Evolutionary conservation across 2,888 invertebrate species (phyloP).

Genomic region (Hirtodrosophila trivittata): DNA sequence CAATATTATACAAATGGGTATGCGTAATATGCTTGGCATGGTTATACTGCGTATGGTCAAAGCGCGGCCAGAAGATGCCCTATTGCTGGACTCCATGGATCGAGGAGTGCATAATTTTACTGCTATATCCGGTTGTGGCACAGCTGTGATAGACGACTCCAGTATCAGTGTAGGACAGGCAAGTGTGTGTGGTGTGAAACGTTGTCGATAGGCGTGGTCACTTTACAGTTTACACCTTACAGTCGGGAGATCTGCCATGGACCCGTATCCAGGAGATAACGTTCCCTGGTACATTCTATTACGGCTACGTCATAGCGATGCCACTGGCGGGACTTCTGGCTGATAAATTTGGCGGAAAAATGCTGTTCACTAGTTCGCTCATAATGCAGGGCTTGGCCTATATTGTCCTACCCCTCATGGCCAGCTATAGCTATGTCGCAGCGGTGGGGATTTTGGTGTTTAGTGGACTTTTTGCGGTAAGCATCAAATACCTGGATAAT

Average conservation of each 20-base stretch:
- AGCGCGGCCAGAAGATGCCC: conserved; percentile 61
- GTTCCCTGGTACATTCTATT: conserved; percentile 86
- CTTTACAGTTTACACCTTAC: not conserved
- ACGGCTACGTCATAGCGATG: conserved; percentile 83
- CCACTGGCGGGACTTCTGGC: conserved; percentile 83
- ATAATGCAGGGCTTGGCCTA: conserved; percentile 82
- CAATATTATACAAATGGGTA: conserved; percentile 80
- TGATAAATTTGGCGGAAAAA: conserved; percentile 84
- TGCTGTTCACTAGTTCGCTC: conserved; percentile 81
- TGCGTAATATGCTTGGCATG: conserved; percentile 85
- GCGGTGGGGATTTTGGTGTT: conserved; percentile 83
- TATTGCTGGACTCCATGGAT: not conserved
- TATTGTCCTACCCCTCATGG: conserved; percentile 84
- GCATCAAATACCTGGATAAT: too few species aligned
- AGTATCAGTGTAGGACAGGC: conserved; percentile 18
- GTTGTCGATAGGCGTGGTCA: not conserved
- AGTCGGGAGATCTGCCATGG: conserved; percentile 85
- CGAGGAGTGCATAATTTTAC: conserved; percentile 3
- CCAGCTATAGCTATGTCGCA: conserved; percentile 81
- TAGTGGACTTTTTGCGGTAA: conserved; percentile 85
- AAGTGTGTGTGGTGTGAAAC: conserved; percentile 22
- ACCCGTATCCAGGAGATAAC: conserved; percentile 84
- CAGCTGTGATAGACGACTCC: not conserved
- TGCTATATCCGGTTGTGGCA: conserved; percentile 18
- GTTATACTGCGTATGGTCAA: conserved; percentile 86